Evolutionary conservation across 2,113 vertebrate genomes (phyloP).

Genomic region (mouse (Mus musculus)): GRCm39 chrX:10052001-10052500

Average conservation of each 20-base stretch:
- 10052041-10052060: not conserved
- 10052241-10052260: not conserved
- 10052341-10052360: not conserved
- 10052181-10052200: not conserved
- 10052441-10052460: not conserved
- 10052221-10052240: not conserved
- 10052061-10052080: not conserved
- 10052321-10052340: not conserved
- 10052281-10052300: not conserved
- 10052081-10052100: not conserved
- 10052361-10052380: constrained; percentile 41
- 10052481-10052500: constrained; percentile 20
- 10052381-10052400: not conserved
- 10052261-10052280: not conserved
- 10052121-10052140: not conserved
- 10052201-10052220: not conserved
- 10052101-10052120: not conserved
- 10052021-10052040: not conserved
- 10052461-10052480: constrained; percentile 36
- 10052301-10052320: not conserved
- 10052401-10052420: constrained; percentile 15
- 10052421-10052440: not conserved
- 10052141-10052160: not conserved
- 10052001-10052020: not conserved
- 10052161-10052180: not conserved